Conservation (phyloP, 2,888 invertebrate species). For the Epistrophe grossulariae region DNA sequence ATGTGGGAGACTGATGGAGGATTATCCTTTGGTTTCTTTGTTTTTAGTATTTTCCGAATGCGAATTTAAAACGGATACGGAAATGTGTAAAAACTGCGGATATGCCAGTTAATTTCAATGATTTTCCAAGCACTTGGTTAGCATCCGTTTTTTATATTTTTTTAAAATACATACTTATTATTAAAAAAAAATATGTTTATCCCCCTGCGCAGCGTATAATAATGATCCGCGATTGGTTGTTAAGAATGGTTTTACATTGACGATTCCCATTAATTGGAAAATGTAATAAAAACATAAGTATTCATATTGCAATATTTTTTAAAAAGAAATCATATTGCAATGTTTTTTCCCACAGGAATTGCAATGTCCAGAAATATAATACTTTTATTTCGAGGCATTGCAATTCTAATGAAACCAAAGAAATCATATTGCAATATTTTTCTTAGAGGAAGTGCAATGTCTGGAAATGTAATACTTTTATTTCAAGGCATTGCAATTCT, state of each 20-base stretch:
- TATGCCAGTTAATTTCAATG: constrained; percentile 62
- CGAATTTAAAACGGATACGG: constrained; percentile 56
- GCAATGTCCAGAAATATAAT: no score
- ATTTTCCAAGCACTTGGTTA: constrained; percentile 41
- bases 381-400: no score
- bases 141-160: constrained; percentile 28
- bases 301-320: no score
- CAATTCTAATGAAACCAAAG: no score
- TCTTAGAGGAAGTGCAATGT: no score
- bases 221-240: neutral
- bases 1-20: constrained; percentile 45
- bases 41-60: constrained; percentile 41
- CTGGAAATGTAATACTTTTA: no score
- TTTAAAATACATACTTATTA: neutral
- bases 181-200: constrained; percentile 13
- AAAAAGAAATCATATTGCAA: no score
- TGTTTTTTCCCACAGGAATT: no score
- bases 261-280: no score
- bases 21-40: constrained; percentile 39
- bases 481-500: no score
- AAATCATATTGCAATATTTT: no score
- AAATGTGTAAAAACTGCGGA: constrained; percentile 61
- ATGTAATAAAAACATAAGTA: no score
- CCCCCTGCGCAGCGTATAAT: neutral
- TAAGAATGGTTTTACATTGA: neutral